These are phyloP conservation scores for Drosophila macrospina DNA, from an alignment of 2,888 invertebrate genomes.

Conservation along the genomic window DNA sequence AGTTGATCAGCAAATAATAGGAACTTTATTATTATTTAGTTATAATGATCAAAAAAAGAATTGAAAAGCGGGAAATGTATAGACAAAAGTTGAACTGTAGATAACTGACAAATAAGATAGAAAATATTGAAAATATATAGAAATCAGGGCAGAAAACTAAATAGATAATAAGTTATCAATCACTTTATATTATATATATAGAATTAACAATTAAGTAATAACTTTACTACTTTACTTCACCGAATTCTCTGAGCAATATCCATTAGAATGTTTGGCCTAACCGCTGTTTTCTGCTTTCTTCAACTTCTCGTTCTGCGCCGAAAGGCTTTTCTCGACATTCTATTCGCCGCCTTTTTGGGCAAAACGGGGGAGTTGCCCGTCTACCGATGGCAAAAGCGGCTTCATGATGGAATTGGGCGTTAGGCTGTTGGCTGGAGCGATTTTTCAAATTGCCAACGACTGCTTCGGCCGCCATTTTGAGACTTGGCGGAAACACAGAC, in stretches of 20 bases:
- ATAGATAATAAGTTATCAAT: neutral
- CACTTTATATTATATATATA: no score
- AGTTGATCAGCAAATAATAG: no score
- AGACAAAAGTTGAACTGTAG: no score
- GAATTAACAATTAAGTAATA: neutral
- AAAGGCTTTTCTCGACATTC: constrained; percentile 66
- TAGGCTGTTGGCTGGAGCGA: constrained; percentile 41
- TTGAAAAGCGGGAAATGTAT: no score
- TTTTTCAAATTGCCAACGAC: constrained; percentile 72
- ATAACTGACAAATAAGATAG: no score
- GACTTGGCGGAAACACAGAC: constrained; percentile 71
- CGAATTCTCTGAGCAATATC: neutral
- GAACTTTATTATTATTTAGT: no score
- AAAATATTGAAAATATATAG: no score
- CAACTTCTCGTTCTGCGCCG: constrained; percentile 2
- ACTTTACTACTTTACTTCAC: neutral
- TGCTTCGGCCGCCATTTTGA: constrained; percentile 73
- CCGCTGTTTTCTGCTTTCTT: constrained; percentile 3
- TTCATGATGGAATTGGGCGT: constrained; percentile 26
- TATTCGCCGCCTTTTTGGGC: constrained; percentile 71
- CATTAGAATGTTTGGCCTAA: neutral
- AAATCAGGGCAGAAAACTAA: no score
- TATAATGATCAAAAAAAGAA: no score
- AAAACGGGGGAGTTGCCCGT: no score
- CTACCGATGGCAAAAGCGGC: constrained; percentile 49